A percentile compares a stretch with the other conserved stretches of the same genome.
These are phyloP conservation scores for Semnornis frantzii DNA, from an alignment of 2,113 vertebrate genomes.

Conservation along the genomic window DNA sequence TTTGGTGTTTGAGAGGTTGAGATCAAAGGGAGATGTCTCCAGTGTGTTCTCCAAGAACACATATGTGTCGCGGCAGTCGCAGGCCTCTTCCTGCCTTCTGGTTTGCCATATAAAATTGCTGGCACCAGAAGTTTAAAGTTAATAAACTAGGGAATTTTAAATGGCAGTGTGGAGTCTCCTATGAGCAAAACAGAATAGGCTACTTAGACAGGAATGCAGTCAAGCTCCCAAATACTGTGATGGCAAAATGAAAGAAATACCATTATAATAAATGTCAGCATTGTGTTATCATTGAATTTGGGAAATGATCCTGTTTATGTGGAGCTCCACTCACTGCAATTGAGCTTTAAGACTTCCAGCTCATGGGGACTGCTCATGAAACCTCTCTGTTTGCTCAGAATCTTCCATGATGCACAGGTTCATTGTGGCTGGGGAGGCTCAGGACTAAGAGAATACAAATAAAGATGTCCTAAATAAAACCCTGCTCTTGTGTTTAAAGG, in stretches of 20 bases:
- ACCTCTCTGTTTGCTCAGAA: neutral
- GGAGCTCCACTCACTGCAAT: neutral
- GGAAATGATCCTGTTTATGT: neutral
- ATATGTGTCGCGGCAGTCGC: neutral
- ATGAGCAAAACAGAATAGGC: neutral
- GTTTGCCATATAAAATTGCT: neutral
- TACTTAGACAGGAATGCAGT: neutral
- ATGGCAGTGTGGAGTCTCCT: neutral
- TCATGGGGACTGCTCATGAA: neutral
- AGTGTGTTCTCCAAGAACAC: neutral
- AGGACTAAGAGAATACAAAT: neutral
- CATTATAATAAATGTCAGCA: neutral
- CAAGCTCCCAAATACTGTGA: neutral
- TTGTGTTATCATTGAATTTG: neutral
- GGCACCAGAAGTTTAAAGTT: neutral
- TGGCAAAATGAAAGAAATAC: neutral
- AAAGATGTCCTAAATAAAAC: neutral
- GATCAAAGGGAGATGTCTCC: neutral
- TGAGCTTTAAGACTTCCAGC: neutral
- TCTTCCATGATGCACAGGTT: neutral
- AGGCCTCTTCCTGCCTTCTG: neutral
- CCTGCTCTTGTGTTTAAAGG: neutral
- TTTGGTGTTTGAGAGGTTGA: neutral
- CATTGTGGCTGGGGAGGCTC: neutral
- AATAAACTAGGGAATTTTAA: neutral